Conservation (phyloP, 2,113 vertebrate species). For the Plestiodon gilberti region DNA sequence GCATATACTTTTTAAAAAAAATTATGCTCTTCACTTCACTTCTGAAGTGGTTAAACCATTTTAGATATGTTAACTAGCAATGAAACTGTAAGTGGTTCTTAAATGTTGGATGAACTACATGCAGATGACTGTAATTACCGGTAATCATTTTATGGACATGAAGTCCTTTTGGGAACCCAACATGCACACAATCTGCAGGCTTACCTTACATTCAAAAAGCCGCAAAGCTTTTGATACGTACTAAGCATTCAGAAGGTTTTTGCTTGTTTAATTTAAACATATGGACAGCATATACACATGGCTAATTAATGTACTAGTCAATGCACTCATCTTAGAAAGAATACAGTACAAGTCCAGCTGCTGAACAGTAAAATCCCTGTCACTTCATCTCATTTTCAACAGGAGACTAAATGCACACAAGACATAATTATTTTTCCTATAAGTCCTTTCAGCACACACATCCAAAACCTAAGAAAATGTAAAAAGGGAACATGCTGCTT, state of each 20-base stretch:
- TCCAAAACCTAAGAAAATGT: not conserved
- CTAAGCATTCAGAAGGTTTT: not conserved
- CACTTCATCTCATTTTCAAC: not conserved
- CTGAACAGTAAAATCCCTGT: not conserved
- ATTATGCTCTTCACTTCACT: not conserved
- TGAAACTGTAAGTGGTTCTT: not conserved
- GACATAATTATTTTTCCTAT: not conserved
- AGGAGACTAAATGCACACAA: not conserved
- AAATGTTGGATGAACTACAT: not conserved
- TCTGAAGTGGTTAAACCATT: not conserved
- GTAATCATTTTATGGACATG: not conserved
- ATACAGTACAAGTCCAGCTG: not conserved
- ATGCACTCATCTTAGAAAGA: not conserved
- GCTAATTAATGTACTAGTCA: no score
- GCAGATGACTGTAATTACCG: not conserved
- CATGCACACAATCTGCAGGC: not conserved
- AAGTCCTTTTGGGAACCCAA: not conserved
- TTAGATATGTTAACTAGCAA: not conserved
- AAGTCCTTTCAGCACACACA: not conserved
- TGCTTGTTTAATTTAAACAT: not conserved
- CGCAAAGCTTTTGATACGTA: not conserved
- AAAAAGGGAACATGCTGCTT: not conserved
- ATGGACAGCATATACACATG: not conserved
- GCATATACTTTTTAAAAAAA: not conserved
- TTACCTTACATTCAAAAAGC: not conserved